These are phyloP conservation scores for Molanna angustata DNA, from an alignment of 2,888 invertebrate species.

Conservation along the genomic window DNA sequence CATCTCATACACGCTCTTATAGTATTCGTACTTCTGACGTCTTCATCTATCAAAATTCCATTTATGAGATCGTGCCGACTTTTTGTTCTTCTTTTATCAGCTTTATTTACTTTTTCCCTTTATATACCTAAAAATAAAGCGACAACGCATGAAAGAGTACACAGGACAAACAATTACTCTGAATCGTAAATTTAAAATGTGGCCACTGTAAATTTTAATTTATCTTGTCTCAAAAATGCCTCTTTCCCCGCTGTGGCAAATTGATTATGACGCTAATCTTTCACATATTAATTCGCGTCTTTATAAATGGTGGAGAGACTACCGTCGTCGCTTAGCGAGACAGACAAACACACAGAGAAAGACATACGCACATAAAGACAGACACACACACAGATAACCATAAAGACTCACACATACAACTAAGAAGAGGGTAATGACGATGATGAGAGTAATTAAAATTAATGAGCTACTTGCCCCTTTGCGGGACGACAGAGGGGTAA, in stretches of 20 bases:
- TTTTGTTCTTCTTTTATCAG: too few relatives aligned
- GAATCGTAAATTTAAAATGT: not conserved
- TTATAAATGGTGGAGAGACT: constrained; percentile 28
- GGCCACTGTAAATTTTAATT: not conserved
- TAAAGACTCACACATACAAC: too few relatives aligned
- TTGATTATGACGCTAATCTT: constrained; percentile 28
- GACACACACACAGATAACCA: too few relatives aligned
- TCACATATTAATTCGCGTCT: constrained; percentile 21
- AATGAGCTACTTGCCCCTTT: constrained; percentile 29
- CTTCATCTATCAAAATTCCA: too few relatives aligned
- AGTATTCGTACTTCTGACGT: too few relatives aligned
- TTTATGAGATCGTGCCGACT: too few relatives aligned
- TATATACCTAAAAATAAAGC: too few relatives aligned
- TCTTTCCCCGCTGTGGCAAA: not conserved
- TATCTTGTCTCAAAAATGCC: not conserved
- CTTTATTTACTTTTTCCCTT: too few relatives aligned
- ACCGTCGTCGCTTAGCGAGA: constrained; percentile 19
- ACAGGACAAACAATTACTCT: not conserved
- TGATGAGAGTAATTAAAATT: constrained; percentile 31
- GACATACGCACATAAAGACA: too few relatives aligned
- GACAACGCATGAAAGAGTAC: too few relatives aligned
- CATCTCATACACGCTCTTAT: too few relatives aligned
- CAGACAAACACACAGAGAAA: too few relatives aligned
- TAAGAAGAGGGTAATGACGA: constrained; percentile 23
- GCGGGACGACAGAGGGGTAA: not conserved